Evolutionary conservation across 2,888 invertebrate species (phyloP).

Genomic region (Pristionchus arcanus): DNA sequence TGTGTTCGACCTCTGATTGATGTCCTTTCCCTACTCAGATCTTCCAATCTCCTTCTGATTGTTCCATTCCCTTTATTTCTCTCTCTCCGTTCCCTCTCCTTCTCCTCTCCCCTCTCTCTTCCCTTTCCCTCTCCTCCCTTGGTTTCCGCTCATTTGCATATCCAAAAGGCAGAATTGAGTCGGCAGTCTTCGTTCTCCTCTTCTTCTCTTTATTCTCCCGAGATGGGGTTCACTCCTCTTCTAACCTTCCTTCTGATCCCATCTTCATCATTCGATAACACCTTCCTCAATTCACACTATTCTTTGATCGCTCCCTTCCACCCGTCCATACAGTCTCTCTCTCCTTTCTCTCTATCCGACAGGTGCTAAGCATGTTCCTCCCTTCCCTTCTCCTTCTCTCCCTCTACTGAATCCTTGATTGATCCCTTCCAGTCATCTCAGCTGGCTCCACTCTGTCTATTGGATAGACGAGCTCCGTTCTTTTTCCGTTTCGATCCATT

Average conservation of each 20-base stretch:
- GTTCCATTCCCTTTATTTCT: not conserved
- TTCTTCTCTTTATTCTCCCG: constrained; percentile 19
- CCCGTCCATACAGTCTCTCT: constrained; percentile 26
- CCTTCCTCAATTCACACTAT: not conserved
- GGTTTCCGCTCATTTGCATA: constrained; percentile 46
- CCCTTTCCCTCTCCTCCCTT: constrained; percentile 20
- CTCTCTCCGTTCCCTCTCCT: constrained; percentile 21
- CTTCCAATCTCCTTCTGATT: constrained; percentile 36
- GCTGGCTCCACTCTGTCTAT: not conserved
- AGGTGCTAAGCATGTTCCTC: constrained; percentile 16
- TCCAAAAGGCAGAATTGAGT: constrained; percentile 36
- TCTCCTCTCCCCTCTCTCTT: not conserved
- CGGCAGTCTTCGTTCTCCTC: constrained; percentile 27
- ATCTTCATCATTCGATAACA: not conserved
- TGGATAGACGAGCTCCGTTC: not conserved
- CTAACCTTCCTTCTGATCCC: not conserved
- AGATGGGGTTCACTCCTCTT: not conserved
- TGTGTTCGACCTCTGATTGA: not conserved
- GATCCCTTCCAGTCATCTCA: constrained; percentile 39
- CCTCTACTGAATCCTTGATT: constrained; percentile 32
- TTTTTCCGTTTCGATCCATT: not conserved
- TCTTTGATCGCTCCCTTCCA: constrained; percentile 9
- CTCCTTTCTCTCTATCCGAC: constrained; percentile 44
- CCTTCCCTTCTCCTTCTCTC: not conserved
- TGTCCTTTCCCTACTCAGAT: not conserved